Conservation (phyloP, 1,140 invertebrate species). For the Bathynomus jamesi region DNA sequence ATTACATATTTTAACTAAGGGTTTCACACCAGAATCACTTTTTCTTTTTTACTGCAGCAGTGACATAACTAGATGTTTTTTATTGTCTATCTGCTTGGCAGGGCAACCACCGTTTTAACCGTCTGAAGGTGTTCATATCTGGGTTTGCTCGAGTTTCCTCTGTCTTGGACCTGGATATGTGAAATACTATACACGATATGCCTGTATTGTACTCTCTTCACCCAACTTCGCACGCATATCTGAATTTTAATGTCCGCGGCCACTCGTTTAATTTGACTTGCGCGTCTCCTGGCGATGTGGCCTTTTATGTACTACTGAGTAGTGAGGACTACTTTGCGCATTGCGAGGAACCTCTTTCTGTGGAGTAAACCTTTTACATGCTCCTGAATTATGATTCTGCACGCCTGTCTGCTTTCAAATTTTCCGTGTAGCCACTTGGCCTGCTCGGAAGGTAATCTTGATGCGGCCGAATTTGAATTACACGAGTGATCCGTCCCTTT, state of each 20-base stretch:
- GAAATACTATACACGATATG: conserved; percentile 41
- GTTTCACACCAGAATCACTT: too few relatives aligned
- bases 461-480: conserved; percentile 94
- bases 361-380: conserved; percentile 74
- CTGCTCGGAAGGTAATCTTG: conserved; percentile 96
- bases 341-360: conserved; percentile 60
- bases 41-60: too few relatives aligned
- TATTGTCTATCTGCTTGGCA: too few relatives aligned
- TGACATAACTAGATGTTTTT: too few relatives aligned
- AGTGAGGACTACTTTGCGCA: conserved; percentile 53
- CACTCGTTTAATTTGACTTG: conserved; percentile 59
- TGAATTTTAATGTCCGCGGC: conserved; percentile 76
- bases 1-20: too few relatives aligned
- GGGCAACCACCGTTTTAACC: conserved; percentile 50
- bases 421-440: conserved; percentile 98
- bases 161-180: conserved; percentile 41
- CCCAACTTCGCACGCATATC: conserved; percentile 60
- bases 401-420: conserved; percentile 75
- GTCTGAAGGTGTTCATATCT: conserved; percentile 51
- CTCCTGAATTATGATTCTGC: conserved; percentile 87
- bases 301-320: conserved; percentile 72
- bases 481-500: too few relatives aligned
- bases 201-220: conserved; percentile 46
- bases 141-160: conserved; percentile 47
- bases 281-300: conserved; percentile 63